Percentiles rank a stretch among this genome's conserved stretches.
These are phyloP conservation scores for Cyanoramphus novaezelandiae DNA, from an alignment of 2,113 vertebrate genomes.

Conservation along the genomic window DNA sequence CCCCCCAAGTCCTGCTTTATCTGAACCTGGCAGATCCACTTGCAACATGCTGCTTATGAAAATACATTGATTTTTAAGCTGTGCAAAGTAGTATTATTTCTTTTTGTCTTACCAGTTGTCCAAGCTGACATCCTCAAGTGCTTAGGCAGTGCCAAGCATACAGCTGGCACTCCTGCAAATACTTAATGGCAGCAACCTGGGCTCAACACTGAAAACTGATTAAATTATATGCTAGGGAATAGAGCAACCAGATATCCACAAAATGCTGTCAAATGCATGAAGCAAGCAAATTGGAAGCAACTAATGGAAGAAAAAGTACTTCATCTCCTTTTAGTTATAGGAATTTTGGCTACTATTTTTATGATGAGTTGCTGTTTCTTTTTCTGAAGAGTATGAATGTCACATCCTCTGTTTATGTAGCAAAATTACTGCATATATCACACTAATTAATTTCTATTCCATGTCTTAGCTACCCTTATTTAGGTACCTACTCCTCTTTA, in stretches of 20 bases:
- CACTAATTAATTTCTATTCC: background rate
- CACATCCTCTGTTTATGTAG: background rate
- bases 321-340: background rate
- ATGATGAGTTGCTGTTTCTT: background rate
- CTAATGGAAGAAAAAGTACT: background rate
- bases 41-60: background rate
- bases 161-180: background rate
- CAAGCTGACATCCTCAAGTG: background rate
- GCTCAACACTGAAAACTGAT: background rate
- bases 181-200: rapidly evolving
- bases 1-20: background rate
- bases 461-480: background rate
- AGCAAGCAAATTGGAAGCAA: background rate
- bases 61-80: background rate
- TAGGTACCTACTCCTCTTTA: background rate
- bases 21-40: background rate
- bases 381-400: background rate
- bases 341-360: background rate
- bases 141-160: background rate
- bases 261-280: background rate
- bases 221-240: background rate
- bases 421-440: background rate
- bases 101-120: background rate
- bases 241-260: background rate
- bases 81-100: background rate